These are phyloP conservation scores for Gambusia holbrooki DNA, from an alignment of 2,113 vertebrate species.

Conservation along the genomic window DNA sequence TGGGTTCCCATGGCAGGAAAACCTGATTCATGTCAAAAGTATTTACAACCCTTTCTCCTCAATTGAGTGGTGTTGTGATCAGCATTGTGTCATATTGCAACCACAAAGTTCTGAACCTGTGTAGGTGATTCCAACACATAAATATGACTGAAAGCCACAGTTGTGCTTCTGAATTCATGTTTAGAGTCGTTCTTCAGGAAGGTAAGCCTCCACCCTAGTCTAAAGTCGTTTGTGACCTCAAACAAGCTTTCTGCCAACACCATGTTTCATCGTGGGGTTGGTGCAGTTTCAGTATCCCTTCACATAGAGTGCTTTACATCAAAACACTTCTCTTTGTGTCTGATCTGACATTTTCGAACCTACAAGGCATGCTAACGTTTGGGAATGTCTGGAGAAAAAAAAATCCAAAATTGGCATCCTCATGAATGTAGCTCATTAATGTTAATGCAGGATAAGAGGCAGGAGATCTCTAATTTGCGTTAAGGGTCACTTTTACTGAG, in stretches of 20 bases:
- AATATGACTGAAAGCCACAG: background rate
- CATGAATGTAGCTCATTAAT: too few species aligned
- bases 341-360: too few species aligned
- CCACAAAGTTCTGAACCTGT: background rate
- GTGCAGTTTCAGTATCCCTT: background rate
- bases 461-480: too few species aligned
- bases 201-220: background rate
- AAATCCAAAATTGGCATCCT: too few species aligned
- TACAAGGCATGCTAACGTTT: too few species aligned
- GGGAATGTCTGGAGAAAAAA: too few species aligned
- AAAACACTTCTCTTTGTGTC: too few species aligned
- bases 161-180: background rate
- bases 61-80: background rate
- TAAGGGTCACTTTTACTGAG: too few species aligned
- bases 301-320: background rate
- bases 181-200: background rate
- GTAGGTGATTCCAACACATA: background rate
- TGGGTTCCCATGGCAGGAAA: background rate
- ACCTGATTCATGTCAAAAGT: background rate
- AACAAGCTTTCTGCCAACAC: background rate
- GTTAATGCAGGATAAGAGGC: too few species aligned
- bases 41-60: background rate
- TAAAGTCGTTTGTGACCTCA: background rate
- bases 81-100: background rate
- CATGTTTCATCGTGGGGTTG: background rate